Base-by-base conservation (phyloP, 2,888 invertebrate species). In the Polydrusus cervinus region DNA sequence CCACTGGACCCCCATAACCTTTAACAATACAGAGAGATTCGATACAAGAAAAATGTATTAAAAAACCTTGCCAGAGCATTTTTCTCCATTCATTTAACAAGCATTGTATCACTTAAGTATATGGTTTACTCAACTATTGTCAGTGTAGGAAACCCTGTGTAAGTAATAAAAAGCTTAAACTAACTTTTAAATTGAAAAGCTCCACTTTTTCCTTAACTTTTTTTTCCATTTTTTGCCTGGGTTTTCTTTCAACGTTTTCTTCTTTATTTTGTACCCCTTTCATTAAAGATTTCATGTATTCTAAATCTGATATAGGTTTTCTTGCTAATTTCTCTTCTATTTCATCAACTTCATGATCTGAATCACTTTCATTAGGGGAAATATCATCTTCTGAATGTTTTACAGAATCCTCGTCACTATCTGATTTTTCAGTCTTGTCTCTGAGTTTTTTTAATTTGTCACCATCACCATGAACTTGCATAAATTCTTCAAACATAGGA, bases 401-500 rank as follows among this genome's bases (percentile, higher is more conserved):
- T 79, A 81, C 86, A 85, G 85, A 86, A 85, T 70, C 77, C 67
- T 85, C 85, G 60, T 88, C 85, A 84, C 75, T 86, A 85, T 69
- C 75, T 61, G 85, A 85, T 66, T 87, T 84, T 57, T 85, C 81
- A 67, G 87, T 83, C 10, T 87, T 87, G 25, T 88, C 88, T 60
- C 87, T 88, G 55, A 74, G 74, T 76, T 80, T 80, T 75, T 82
- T 80, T 45, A 74, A 80, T 77, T 84, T 86, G 62, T 88, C 87
- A 1, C 14, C 60, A 75, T 90, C 91, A 60, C 92, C 89, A 86
- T 97, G 96, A n/a, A 93, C 92, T 86, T 95, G 92, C 85, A 98
- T 89, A 85, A 97, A 98, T 86, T 98, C 97, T 77, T 91, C 89
- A 88, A 98, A 98, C 62, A 95, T 88, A 30, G 96, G 95, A 88